Evolutionary conservation across 2,113 vertebrate species (phyloP).

Genomic region (Prietella phreatophila): DNA sequence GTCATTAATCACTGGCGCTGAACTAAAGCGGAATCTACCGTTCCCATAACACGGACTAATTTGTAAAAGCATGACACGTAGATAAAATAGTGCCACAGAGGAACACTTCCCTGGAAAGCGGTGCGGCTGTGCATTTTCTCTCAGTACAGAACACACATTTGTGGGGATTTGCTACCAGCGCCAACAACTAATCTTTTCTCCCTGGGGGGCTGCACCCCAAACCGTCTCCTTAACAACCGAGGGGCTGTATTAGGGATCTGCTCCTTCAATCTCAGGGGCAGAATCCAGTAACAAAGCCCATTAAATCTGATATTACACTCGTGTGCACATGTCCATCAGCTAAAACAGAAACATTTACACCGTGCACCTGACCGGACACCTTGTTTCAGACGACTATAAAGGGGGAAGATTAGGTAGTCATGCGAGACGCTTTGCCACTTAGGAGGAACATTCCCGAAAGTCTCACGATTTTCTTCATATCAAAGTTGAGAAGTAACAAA

Average conservation of each 20-base stretch:
- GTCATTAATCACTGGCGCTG: conserved; percentile 4
- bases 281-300: background rate
- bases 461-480: background rate
- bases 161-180: conserved; percentile 10
- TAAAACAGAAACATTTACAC: background rate
- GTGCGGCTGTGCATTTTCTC: background rate
- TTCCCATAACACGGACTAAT: background rate
- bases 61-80: background rate
- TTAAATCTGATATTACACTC: background rate
- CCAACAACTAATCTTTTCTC: conserved; percentile 24
- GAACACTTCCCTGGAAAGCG: background rate
- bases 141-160: conserved; percentile 10
- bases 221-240: conserved; percentile 34
- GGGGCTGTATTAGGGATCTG: conserved; percentile 21
- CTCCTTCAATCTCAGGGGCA: background rate
- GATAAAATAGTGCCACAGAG: background rate
- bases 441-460: background rate
- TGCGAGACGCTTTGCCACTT: background rate
- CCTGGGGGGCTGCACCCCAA: conserved; percentile 19
- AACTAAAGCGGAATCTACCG: background rate
- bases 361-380: background rate
- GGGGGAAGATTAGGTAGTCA: background rate
- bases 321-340: no score
- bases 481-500: conserved; percentile 22
- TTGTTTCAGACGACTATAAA: background rate